A percentile compares a stretch with the other conserved stretches of the same genome.
Evolutionary conservation across 2,113 vertebrate species (phyloP).

Genomic region (Carassius gibelio): DNA sequence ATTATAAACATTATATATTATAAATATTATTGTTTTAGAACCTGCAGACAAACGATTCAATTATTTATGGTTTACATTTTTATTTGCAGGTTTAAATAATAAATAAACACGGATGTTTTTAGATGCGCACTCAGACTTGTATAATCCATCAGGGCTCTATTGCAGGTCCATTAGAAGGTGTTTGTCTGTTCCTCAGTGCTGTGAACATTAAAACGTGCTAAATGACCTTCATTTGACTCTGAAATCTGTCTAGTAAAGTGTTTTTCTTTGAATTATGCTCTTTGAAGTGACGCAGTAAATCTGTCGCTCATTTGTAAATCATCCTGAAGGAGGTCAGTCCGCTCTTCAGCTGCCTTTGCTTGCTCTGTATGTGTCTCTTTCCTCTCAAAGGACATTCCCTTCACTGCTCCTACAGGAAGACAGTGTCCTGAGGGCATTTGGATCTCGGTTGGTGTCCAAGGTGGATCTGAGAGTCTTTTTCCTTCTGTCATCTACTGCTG

Average conservation of each 20-base stretch:
- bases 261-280: not conserved
- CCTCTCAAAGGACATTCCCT: conserved; percentile 3
- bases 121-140: not conserved
- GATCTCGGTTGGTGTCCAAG: conserved; percentile 28
- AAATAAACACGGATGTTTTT: not conserved
- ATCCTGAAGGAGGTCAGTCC: not conserved
- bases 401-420: conserved; percentile 22
- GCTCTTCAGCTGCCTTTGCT: not conserved
- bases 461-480: not conserved
- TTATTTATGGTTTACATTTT: not conserved
- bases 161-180: not conserved
- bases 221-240: not conserved
- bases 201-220: not conserved
- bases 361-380: not conserved
- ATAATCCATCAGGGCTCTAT: not conserved
- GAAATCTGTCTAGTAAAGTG: not conserved
- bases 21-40: no score
- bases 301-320: not conserved
- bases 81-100: not conserved
- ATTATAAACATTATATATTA: no score
- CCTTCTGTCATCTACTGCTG: not conserved
- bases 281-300: conserved; percentile 18
- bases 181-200: not conserved
- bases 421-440: conserved; percentile 34
- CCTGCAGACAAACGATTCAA: no score